Evolutionary conservation across 2,113 vertebrate genomes (phyloP).

Genomic region (Sceloporus tristichus): DNA sequence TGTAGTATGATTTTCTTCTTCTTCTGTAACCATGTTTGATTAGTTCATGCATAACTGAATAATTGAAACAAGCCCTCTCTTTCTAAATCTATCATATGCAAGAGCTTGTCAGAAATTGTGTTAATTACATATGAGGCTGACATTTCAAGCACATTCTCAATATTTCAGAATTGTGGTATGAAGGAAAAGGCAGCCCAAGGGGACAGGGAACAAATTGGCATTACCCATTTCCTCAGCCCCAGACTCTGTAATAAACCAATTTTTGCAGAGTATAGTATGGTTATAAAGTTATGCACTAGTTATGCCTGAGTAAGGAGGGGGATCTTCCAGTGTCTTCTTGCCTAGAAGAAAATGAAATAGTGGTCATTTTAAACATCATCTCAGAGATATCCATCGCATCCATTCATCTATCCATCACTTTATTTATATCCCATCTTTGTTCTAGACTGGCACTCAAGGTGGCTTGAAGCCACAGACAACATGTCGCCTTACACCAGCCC

Average conservation of each 20-base stretch:
- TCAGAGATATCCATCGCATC: neutral
- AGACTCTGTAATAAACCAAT: slow-evolving; percentile 27
- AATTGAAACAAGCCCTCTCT: slow-evolving; percentile 63
- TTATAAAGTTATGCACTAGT: slow-evolving; percentile 30
- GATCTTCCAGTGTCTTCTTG: slow-evolving; percentile 6
- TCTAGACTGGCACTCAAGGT: no score
- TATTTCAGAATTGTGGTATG: slow-evolving; percentile 62
- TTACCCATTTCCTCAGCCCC: slow-evolving; percentile 50
- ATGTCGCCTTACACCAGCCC: no score
- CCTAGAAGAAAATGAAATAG: slow-evolving; percentile 31
- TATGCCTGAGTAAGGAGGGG: neutral
- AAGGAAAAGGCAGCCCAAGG: slow-evolving; percentile 32
- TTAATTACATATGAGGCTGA: slow-evolving; percentile 56
- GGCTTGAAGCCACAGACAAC: no score
- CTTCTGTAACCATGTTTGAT: slow-evolving; percentile 58
- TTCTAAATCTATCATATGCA: slow-evolving; percentile 53
- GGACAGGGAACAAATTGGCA: slow-evolving; percentile 43
- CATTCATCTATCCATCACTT: neutral
- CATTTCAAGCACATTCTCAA: slow-evolving; percentile 65
- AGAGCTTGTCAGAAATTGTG: slow-evolving; percentile 43
- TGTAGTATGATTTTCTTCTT: slow-evolving; percentile 31
- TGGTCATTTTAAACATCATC: neutral
- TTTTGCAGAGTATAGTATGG: neutral
- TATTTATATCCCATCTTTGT: neutral
- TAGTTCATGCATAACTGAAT: slow-evolving; percentile 52